phyloP scores from a whole-genome alignment of 2,888 invertebrate genomes.

The Actias luna region DNA sequence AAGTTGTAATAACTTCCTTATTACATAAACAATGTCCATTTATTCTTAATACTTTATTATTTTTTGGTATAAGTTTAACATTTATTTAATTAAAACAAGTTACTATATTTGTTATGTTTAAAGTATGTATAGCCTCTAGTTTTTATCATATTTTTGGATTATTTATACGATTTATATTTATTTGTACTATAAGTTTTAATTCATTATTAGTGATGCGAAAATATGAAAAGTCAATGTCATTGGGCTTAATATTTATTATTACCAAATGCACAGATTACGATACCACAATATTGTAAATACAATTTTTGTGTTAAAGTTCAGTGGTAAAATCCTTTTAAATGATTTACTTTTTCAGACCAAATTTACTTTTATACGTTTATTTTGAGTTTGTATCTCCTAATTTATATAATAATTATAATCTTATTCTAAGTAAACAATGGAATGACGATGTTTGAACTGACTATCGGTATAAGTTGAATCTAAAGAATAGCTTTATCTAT shows the following conservation, averaged over 20 bases:
- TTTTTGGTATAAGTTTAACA: constrained; percentile 34
- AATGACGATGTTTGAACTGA: background rate
- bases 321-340: constrained; percentile 22
- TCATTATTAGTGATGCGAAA: background rate
- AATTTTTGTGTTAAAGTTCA: constrained; percentile 30
- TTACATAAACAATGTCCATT: constrained; percentile 45
- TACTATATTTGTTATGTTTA: constrained; percentile 21
- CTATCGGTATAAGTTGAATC: background rate
- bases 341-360: background rate
- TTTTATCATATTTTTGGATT: constrained; percentile 26
- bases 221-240: background rate
- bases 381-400: background rate
- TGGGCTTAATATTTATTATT: constrained; percentile 25
- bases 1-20: constrained; percentile 28
- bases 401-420: background rate
- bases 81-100: constrained; percentile 31
- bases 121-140: background rate
- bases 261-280: constrained; percentile 56
- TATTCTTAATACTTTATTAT: constrained; percentile 30
- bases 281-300: constrained; percentile 53
- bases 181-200: background rate
- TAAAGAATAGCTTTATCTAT: background rate
- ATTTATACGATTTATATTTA: background rate
- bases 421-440: background rate
- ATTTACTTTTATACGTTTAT: background rate